These are phyloP conservation scores for Ascaphus truei DNA, from an alignment of 2,113 vertebrate species.

Conservation along the genomic window DNA sequence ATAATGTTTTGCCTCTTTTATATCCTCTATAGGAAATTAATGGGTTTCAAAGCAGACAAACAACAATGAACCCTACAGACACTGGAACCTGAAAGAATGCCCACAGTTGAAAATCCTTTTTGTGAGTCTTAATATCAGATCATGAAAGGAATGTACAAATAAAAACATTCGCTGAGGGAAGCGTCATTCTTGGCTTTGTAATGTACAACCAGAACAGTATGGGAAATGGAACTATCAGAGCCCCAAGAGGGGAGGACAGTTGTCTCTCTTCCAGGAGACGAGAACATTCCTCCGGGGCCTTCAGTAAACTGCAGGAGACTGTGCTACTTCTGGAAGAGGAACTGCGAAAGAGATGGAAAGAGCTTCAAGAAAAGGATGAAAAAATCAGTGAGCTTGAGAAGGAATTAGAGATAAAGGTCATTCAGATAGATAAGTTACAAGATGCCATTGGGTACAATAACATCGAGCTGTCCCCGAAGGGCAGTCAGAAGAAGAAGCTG, in stretches of 20 bases:
- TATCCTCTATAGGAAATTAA: not conserved
- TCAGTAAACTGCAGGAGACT: conserved; percentile 50
- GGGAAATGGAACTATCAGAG: conserved; percentile 74
- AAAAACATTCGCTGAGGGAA: conserved; percentile 4
- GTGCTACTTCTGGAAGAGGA: conserved; percentile 61
- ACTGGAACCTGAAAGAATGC: not conserved
- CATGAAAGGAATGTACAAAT: conserved; percentile 10
- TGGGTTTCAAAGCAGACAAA: too few relatives aligned
- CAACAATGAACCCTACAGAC: not conserved
- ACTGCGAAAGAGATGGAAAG: conserved; percentile 42
- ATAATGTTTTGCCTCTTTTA: not conserved
- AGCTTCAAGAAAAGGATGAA: conserved; percentile 45
- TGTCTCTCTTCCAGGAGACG: conserved; percentile 49
- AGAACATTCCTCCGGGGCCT: conserved; percentile 45
- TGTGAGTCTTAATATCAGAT: not conserved
- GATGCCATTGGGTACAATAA: conserved; percentile 66
- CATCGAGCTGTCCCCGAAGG: conserved; percentile 35
- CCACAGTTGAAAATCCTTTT: not conserved
- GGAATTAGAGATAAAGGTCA: conserved; percentile 59
- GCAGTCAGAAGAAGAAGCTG: conserved; percentile 40
- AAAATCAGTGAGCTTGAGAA: conserved; percentile 56
- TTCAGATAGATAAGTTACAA: conserved; percentile 70
- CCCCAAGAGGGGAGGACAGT: conserved; percentile 54
- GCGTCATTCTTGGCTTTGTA: conserved; percentile 54
- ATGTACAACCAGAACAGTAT: conserved; percentile 54